Percentiles rank a stretch among this genome's conserved stretches.
Conservation (phyloP, 2,113 vertebrate genomes). For the Noturus placidus region DNA sequence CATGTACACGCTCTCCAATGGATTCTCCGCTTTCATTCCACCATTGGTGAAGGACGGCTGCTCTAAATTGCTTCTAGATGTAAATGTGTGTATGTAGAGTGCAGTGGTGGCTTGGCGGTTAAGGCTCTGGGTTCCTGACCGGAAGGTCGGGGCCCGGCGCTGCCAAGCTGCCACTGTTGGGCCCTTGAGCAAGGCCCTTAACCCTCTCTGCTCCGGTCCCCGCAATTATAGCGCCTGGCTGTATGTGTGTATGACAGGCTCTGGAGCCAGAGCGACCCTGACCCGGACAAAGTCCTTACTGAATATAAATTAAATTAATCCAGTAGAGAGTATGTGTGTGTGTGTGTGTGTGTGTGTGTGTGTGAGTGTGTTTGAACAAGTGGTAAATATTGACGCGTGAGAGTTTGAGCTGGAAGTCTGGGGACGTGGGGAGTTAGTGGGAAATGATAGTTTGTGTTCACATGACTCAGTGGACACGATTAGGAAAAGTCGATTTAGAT, state of each 20-base stretch:
- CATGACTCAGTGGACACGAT: background rate
- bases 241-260: background rate
- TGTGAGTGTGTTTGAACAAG: background rate
- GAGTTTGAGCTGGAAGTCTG: background rate
- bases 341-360: background rate
- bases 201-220: too few species aligned
- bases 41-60: background rate
- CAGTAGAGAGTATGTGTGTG: background rate
- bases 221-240: too few species aligned
- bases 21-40: background rate
- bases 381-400: background rate
- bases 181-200: too few species aligned
- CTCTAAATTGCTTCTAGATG: background rate
- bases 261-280: background rate
- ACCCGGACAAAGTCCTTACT: background rate
- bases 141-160: too few species aligned
- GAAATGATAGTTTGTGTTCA: background rate
- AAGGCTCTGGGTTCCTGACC: too few species aligned
- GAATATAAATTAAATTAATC: background rate
- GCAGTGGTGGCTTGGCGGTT: too few species aligned
- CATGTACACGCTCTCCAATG: background rate
- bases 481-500: background rate
- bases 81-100: too few species aligned
- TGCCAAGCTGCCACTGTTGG: too few species aligned
- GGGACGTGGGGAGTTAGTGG: background rate